Percentiles rank a stretch among this genome's conserved stretches.
Evolutionary conservation across 1,140 invertebrate species (phyloP).

Genomic region (Magallana gigas): DNA sequence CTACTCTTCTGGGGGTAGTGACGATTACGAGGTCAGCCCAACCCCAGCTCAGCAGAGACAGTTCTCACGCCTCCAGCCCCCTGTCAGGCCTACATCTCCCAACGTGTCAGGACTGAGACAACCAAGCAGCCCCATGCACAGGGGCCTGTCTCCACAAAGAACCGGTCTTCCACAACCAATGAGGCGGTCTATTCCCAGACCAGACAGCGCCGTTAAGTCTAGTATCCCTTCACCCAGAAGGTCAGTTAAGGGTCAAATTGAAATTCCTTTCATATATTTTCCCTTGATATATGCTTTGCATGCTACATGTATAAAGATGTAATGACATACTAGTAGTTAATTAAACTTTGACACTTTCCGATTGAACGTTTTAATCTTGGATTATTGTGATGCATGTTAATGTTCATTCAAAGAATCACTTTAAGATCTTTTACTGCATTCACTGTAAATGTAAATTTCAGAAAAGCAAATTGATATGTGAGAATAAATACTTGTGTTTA

Average conservation of each 20-base stretch:
- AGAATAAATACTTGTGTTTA: too few species aligned
- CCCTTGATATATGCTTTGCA: too few species aligned
- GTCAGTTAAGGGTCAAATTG: slow-evolving; percentile 41
- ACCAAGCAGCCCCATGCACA: slow-evolving; percentile 49
- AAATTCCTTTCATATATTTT: too few species aligned
- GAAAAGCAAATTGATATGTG: too few species aligned
- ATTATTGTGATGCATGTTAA: too few species aligned
- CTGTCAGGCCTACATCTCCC: slow-evolving; percentile 63
- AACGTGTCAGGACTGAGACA: slow-evolving; percentile 61
- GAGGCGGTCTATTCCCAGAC: slow-evolving; percentile 65
- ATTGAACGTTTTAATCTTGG: too few species aligned
- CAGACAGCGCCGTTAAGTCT: slow-evolving; percentile 51
- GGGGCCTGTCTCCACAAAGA: slow-evolving; percentile 63
- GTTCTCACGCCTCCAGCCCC: slow-evolving; percentile 61
- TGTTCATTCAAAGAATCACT: too few species aligned
- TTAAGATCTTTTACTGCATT: too few species aligned
- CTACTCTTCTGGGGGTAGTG: slow-evolving; percentile 64
- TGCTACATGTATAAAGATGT: too few species aligned
- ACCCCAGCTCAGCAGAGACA: slow-evolving; percentile 57
- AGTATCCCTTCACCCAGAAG: slow-evolving; percentile 66
- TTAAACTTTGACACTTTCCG: too few species aligned
- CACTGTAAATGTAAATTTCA: too few species aligned
- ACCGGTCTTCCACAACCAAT: slow-evolving; percentile 66
- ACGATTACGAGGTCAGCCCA: slow-evolving; percentile 57
- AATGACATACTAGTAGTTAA: too few species aligned